These are phyloP conservation scores for Eulemur coronatus DNA, from an alignment of 2,797 vertebrate genomes.

Conservation along the genomic window DNA sequence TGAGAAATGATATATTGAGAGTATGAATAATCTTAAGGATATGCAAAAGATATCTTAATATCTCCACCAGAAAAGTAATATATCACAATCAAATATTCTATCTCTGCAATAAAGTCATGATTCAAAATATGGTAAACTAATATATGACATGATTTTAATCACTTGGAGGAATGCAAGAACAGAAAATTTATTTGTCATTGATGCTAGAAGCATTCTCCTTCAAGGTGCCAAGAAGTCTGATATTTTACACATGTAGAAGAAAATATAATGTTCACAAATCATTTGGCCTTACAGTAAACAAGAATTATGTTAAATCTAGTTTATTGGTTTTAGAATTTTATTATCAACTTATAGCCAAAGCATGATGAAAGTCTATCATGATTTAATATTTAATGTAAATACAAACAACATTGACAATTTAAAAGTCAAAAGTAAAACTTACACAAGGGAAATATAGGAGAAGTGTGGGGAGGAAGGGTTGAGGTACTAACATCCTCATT, in stretches of 20 bases:
- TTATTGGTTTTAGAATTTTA: slow-evolving; percentile 26
- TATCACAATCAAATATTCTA: neutral
- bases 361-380: neutral
- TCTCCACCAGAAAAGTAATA: neutral
- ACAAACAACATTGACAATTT: neutral
- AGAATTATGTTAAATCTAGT: neutral
- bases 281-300: neutral
- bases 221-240: neutral
- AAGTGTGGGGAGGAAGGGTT: neutral
- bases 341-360: neutral
- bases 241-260: neutral
- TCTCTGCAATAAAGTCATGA: neutral
- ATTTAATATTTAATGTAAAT: slow-evolving; percentile 31
- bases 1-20: neutral
- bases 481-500: neutral
- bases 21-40: neutral
- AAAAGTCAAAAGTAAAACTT: slow-evolving; percentile 16
- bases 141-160: slow-evolving; percentile 13
- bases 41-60: neutral
- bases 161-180: neutral
- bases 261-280: neutral
- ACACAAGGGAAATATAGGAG: neutral
- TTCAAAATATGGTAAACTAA: neutral
- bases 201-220: neutral
- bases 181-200: neutral